Evolutionary conservation across 2,888 invertebrate genomes (phyloP), one percentile per base, ranked within the genome.

Genomic region (Bedellia somnulentella): DNA sequence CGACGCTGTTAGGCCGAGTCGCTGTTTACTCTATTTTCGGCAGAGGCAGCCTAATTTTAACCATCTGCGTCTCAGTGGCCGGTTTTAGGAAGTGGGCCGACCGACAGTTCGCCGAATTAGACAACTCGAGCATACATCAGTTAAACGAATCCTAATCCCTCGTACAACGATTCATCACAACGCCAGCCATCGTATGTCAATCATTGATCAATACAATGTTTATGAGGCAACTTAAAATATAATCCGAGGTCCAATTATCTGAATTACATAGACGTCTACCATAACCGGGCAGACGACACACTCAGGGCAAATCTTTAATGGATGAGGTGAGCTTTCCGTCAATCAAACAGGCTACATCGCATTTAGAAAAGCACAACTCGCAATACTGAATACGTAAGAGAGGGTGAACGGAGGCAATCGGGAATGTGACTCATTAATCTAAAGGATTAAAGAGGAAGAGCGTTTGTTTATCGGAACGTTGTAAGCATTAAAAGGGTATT

Each of bases 11-110:
- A n/a, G n/a, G n/a, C n/a, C n/a, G n/a, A n/a, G n/a, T n/a, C n/a
- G n/a, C n/a, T n/a, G n/a, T n/a, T 29, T 61, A 64, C 61, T 60
- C 71, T 73, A 71, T 73, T 75, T 62, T 66, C 47, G 70, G 70
- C 59, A 56, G 54, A 44, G 48, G 58, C 35, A 35, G 35, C 33
- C 75, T 75, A 73, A 75, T 75, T 75, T 73, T 73, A 75, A 68
- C 75, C 73, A 73, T 71, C 55, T 40, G 42, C 68, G 73, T 71
- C 66, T 68, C 68, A 51, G 62, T 60, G 63, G 59, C 63, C 66
- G 61, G 70, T 60, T 67, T 68, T 70, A 70, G 71, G 71, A 75
- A 70, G 70, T 71, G 64, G 64, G 70, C 64, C 70, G 67, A 40
- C 50, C 46, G 44, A 45, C 24, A 46, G 53, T 62, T 59, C 59